Percentiles rank a stretch among this genome's conserved stretches.
Evolutionary conservation across 2,797 vertebrate genomes (phyloP).

Genomic region (Eulemur rubriventer): DNA sequence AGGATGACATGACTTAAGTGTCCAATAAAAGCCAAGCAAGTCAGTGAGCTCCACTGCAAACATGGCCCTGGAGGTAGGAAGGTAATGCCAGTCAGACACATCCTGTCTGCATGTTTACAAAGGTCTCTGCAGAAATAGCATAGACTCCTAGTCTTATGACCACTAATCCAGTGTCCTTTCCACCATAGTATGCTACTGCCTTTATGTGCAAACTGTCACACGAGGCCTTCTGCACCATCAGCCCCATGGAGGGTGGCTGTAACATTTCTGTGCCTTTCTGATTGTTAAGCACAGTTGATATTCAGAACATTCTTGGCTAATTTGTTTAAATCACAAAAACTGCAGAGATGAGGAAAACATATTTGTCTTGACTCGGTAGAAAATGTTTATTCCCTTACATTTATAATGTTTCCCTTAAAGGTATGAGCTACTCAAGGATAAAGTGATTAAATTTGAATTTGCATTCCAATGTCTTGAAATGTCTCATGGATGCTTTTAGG

Average conservation of each 20-base stretch:
- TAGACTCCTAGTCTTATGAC: neutral
- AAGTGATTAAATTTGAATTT: constrained; percentile 40
- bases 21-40: neutral
- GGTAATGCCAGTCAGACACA: neutral
- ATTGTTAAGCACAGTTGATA: neutral
- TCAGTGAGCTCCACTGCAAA: neutral
- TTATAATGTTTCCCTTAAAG: constrained; percentile 11
- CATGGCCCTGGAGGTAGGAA: neutral
- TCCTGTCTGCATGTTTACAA: neutral
- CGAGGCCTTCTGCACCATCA: neutral
- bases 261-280: neutral
- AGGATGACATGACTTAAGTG: too few relatives aligned
- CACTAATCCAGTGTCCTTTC: neutral
- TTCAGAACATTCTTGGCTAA: neutral
- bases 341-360: neutral
- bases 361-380: constrained; percentile 24
- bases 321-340: constrained; percentile 35
- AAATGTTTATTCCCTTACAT: constrained; percentile 46
- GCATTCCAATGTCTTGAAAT: neutral
- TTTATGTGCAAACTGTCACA: neutral
- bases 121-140: neutral
- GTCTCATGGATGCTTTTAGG: neutral
- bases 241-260: accelerated
- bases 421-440: neutral
- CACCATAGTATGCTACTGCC: neutral